Percentiles rank a stretch among this genome's conserved stretches.
These are phyloP conservation scores for Lacanobia oleracea DNA, from an alignment of 2,888 invertebrate species.

Conservation along the genomic window DNA sequence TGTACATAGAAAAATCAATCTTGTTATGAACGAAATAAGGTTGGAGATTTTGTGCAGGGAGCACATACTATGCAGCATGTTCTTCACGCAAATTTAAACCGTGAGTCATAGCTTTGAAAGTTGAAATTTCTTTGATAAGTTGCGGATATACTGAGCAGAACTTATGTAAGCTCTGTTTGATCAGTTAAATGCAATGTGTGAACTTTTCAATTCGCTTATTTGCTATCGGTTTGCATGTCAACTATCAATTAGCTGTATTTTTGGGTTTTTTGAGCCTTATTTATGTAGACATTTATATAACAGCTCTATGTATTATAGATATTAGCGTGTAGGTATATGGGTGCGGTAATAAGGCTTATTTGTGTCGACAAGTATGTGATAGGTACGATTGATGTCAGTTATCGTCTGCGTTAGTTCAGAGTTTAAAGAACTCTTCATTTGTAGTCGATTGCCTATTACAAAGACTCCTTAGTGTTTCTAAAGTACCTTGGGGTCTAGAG, in stretches of 20 bases:
- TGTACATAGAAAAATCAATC: constrained; percentile 10
- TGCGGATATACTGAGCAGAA: neutral
- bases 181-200: constrained; percentile 55
- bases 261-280: constrained; percentile 17
- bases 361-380: neutral
- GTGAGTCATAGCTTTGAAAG: neutral
- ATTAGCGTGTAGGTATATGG: constrained; percentile 3
- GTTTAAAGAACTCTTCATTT: too few species aligned
- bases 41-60: neutral
- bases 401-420: too few species aligned
- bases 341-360: constrained; percentile 3
- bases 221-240: constrained; percentile 41
- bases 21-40: neutral
- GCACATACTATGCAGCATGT: neutral
- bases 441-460: too few species aligned
- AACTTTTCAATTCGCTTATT: constrained; percentile 55
- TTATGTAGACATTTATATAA: constrained; percentile 5
- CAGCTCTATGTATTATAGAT: constrained; percentile 6
- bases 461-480: too few species aligned
- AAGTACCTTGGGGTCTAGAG: too few species aligned
- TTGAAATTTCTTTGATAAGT: constrained; percentile 26
- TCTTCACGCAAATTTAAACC: constrained; percentile 35
- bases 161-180: constrained; percentile 66
- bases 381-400: neutral
- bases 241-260: constrained; percentile 49